Base-by-base conservation (phyloP, 1,140 invertebrate genomes). In the Rhizoglyphus robini region DNA sequence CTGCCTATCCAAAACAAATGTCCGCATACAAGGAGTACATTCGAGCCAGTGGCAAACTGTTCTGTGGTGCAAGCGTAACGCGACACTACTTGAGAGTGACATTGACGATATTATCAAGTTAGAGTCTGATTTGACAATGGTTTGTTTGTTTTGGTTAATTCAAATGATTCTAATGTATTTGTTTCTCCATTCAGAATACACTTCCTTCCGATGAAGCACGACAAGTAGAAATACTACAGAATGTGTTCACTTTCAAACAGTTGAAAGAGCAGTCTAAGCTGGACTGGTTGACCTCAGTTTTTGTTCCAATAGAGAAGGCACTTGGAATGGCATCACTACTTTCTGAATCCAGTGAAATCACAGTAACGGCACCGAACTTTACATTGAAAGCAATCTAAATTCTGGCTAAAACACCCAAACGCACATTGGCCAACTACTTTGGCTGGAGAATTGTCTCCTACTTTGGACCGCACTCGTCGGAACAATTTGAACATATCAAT, bases 371-470 rank as follows among this genome's bases (percentile, higher is more conserved):
- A 11, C 8, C 23, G 8, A 54, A 54, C 51, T 54, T 8, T 32
- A 54, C 51, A 25, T 8, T 54, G 8, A 54, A 54, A 23, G 51
- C 51, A 32, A 32, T 54, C 15, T 5, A 25, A 25, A 54, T 54
- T 71, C 73, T 74, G 1, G 69, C 85, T 0, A 0, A 41, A 68
- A 68, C 49, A 58, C 60, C 59, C 69, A 69, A 23, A 70, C 81
- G 83, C 49, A 74, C 81, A 2, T 77, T 83, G 51, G 85, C 86
- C 2, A 92, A 93, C 76, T 90, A 89, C 71, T 79, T 88, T 69
- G 81, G 89, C 79, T 89, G 88, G 88, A 79, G 86, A 34, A 83
- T 54, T 84, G 0, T 82, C 85, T 0, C 81, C 80, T 0, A 81
- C 82, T 13, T 84, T 86, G 0, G 81, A 88, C 2, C 83, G 82